phyloP scores from a whole-genome alignment of 2,797 vertebrate species.

The Muscicapa comitata region DNA sequence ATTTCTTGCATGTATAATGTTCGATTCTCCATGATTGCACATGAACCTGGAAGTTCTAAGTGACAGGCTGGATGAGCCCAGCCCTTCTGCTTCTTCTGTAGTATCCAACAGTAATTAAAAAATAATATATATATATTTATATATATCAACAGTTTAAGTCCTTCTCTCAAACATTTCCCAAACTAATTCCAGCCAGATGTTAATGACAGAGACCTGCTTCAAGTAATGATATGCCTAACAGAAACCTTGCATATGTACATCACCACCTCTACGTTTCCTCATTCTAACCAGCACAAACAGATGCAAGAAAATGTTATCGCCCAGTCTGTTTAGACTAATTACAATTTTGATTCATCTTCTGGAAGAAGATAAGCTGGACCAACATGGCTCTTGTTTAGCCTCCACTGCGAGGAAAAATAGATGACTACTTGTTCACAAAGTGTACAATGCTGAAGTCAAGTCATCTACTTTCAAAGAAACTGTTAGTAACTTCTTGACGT shows the following conservation, averaged over 20 bases:
- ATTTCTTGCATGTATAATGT: conserved; percentile 58
- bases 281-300: conserved; percentile 69
- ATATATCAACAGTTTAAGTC: conserved; percentile 66
- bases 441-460: conserved; percentile 58
- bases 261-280: conserved; percentile 62
- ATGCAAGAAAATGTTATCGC: conserved; percentile 44
- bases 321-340: conserved; percentile 68
- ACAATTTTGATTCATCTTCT: conserved; percentile 69
- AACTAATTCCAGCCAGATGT: conserved; percentile 62
- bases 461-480: conserved; percentile 65
- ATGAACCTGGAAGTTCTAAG: conserved; percentile 64
- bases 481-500: conserved; percentile 70
- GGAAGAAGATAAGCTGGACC: conserved; percentile 68
- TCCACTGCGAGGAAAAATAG: conserved; percentile 67
- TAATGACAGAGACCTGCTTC: conserved; percentile 67
- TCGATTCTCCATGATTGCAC: conserved; percentile 69
- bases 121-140: conserved; percentile 57
- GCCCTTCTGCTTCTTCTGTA: conserved; percentile 70
- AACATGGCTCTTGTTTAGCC: conserved; percentile 56
- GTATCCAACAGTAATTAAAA: conserved; percentile 69
- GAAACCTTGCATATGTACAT: conserved; percentile 69
- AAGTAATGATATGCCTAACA: conserved; percentile 70
- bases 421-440: conserved; percentile 62
- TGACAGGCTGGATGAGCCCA: conserved; percentile 45
- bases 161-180: conserved; percentile 64